These are phyloP conservation scores for Eudemis profundana DNA, from an alignment of 2,888 invertebrate species.

Conservation along the genomic window DNA sequence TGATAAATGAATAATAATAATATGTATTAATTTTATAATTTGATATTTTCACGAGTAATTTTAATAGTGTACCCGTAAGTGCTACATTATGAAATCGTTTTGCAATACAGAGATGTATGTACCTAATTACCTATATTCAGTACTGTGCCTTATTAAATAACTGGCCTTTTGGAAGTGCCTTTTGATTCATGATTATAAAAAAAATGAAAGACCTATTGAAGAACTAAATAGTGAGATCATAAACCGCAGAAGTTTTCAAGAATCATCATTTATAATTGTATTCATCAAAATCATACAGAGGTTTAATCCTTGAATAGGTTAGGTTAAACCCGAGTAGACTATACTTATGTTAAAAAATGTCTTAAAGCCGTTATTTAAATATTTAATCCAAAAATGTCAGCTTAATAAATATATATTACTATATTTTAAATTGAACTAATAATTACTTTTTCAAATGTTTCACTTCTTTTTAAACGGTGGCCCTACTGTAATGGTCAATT, in stretches of 20 bases:
- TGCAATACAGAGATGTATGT: constrained; percentile 54
- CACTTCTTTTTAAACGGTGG: too few relatives aligned
- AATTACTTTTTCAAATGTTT: too few relatives aligned
- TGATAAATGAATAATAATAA: constrained; percentile 11
- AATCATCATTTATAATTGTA: too few relatives aligned
- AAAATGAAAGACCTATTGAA: background rate
- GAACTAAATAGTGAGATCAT: background rate
- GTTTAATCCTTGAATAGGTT: too few relatives aligned
- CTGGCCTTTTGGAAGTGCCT: constrained; percentile 65
- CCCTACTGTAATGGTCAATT: too few relatives aligned
- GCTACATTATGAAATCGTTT: constrained; percentile 49
- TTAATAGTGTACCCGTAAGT: constrained; percentile 28
- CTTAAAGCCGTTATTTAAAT: too few relatives aligned
- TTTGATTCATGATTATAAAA: constrained; percentile 47
- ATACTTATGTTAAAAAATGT: too few relatives aligned
- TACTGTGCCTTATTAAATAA: constrained; percentile 64
- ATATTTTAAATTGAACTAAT: too few relatives aligned
- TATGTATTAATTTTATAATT: constrained; percentile 29
- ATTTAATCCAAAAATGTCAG: too few relatives aligned
- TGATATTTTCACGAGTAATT: constrained; percentile 41
- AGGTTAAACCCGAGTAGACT: too few relatives aligned
- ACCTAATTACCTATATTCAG: constrained; percentile 50
- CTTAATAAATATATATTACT: too few relatives aligned
- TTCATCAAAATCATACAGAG: background rate
- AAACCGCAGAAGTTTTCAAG: too few relatives aligned